Evolutionary conservation across 37 sponge, comb jelly and placozoan species (phyloP), one percentile per base, ranked within the genome.

Genomic region (Ianthella basta): DNA sequence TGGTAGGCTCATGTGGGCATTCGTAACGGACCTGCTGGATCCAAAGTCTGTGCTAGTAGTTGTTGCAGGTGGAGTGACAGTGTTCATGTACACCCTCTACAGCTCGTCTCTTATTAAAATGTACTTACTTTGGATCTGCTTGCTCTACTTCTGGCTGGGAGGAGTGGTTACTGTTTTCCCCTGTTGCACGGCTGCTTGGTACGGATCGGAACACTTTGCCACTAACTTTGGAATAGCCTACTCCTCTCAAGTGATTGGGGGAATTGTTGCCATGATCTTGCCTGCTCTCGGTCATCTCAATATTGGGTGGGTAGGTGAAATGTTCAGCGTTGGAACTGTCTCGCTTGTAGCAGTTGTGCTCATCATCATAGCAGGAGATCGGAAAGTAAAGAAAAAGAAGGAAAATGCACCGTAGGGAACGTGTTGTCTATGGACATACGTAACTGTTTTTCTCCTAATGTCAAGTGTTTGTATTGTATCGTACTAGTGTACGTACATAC

Each of bases 101-200:
- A 18, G 82, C 56, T 32, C 60, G 20, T 60, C 65, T 25, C 44
- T 8, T 1, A 34, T 67, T 0, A 85, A 59, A 35, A 56, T 90
- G 39, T 94, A 75, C 86, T 88, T 88, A 37, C 66, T 93, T 10
- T 96, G 92, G 94, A 86, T 93, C 27, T 93, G 89, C 53, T 55
- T 85, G 27, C 85, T 96, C 38, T 96, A 89, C 88, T 91, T 93
- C 79, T 96, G 97, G 69, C 74, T 96, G 1, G 97, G 97, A 20
- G 97, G 97, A 57, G 86, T 53, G 34, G 90, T 82, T 53, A 90
- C 89, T 30, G 55, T 94, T 6, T 94, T 94, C 54, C 91, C 95
- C 6, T 83, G 87, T 25, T 87, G 87, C 33, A 79, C 80, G 23
- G 91, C 89, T 25, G 56, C 84, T 21, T 60, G 68, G 33, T 94